phyloP scores from a whole-genome alignment of 2,888 invertebrate genomes.

The Heliothis peltigera region DNA sequence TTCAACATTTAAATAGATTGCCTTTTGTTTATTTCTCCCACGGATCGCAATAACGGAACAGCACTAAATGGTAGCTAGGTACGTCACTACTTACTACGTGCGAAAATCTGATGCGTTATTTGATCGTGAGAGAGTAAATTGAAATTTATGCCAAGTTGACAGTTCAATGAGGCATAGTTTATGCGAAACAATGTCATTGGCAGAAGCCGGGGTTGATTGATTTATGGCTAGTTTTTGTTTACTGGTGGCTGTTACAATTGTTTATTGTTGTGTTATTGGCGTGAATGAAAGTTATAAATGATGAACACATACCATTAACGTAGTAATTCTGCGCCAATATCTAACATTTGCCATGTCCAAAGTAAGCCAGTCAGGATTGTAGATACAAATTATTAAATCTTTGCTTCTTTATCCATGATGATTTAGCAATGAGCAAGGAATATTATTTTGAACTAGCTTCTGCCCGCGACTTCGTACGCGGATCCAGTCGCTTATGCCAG shows the following conservation, averaged over 20 bases:
- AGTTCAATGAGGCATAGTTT: constrained; percentile 45
- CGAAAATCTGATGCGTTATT: constrained; percentile 72
- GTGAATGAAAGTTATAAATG: not conserved
- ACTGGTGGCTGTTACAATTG: not conserved
- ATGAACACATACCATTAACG: not conserved
- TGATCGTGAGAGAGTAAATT: constrained; percentile 71
- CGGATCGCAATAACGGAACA: constrained; percentile 81
- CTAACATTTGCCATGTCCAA: no score
- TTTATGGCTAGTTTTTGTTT: constrained; percentile 49
- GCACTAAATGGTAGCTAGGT: constrained; percentile 71
- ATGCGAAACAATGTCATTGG: constrained; percentile 46
- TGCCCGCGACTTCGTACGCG: no score
- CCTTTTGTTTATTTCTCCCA: constrained; percentile 84
- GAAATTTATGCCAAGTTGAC: constrained; percentile 46
- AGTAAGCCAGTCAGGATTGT: no score
- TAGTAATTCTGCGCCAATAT: not conserved
- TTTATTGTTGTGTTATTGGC: constrained; percentile 13
- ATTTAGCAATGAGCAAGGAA: no score
- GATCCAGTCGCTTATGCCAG: no score
- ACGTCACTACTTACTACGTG: constrained; percentile 71
- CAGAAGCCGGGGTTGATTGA: constrained; percentile 51
- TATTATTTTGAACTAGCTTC: no score
- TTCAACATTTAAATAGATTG: constrained; percentile 73
- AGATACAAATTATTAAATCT: no score
- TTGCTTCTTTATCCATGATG: no score